Evolutionary conservation across 2,888 invertebrate genomes (phyloP), one percentile per base, ranked within the genome.

Genomic region (Aphidoletes aphidimyza): DNA sequence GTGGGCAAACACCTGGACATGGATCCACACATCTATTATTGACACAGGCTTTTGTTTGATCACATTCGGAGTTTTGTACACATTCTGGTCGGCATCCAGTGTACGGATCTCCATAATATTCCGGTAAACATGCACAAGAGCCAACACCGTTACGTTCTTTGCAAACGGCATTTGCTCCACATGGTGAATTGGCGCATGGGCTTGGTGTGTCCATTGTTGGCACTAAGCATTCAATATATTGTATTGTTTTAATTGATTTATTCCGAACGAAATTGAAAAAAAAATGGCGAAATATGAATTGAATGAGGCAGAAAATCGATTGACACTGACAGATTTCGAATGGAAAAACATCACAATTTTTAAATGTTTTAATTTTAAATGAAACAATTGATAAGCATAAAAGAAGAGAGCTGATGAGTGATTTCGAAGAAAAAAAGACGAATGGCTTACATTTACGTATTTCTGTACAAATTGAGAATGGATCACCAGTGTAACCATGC

Each of bases 91-190:
- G 92, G 89, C 95, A 95, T 78, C 94, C 94, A 0, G 94, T 93
- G 88, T 96, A 96, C 0, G 97, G 97, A 90, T 97, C 96, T 49
- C 97, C 97, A 87, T 93, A 94, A 89, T 96, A 96, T 88, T 95
- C 95, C 17, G 94, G 93, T 85, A 94, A 89, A 88, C 97, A 97
- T 19, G 93, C 92, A 88, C 97, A 97, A 26, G 95, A 93, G 87
- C 94, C 95, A 86, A 93, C 94, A 88, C 94, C 94, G 88, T 94
- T 93, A 87, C 92, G 91, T 90, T 94, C 94, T 88, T 93, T 93
- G 90, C 96, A 96, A 86, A 94, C 90, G 84, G 96, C 94, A 90
- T 95, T 96, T 85, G 94, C 91, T 86, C 95, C 96, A 89, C 95
- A 96, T 84, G 95, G 95, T 86, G 94, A 93, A 87, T 95, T 94